Evolutionary conservation across 2,888 invertebrate genomes (phyloP), one percentile per base, ranked within the genome.

Genomic region (Ferdinandea cuprea): DNA sequence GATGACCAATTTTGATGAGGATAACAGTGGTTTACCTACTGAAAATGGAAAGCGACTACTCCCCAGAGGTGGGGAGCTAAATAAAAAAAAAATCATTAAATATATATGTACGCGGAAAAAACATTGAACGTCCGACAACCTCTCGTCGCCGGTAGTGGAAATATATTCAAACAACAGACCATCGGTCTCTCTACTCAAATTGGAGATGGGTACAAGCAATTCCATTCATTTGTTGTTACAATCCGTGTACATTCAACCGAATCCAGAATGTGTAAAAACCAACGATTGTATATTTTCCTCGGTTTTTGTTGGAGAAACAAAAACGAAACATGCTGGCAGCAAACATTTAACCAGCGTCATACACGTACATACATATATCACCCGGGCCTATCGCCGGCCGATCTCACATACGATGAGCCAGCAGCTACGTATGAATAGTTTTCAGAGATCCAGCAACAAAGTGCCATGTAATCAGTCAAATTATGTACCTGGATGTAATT

Each of bases 211-310:
- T 65, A 72, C 66, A 63, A 63, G 52, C 76, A 71, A 66, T 81
- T 54, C 59, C 76, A 72, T 81, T 77, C 76, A 54, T 66, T 63
- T 48, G 61, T 52, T 56, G 11, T 8, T n/a, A 21, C 63, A 37
- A 54, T 46, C 61, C 76, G 69, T 72, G 73, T 61, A 81, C 81
- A 71, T 77, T 81, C 81, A 72, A 77, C 77, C 77, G 81, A 40
- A 66, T 81, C 48, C 46, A 76, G 63, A 80, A 66, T 74, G 42
- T 66, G 19, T 28, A 48, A 7, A 32, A 37, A 58, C 30, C n/a
- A 61, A 46, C 15, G 44, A 50, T 25, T 37, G 54, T 46, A n/a
- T n/a, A n/a, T n/a, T 76, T 69, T 46, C 44, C 40, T 63, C 59
- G 25, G 32, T 58, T 66, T 74, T 63, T 13, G 28, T 65, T 56